Conservation (phyloP, 2,888 invertebrate genomes). For the Cataglyphis altisquamis region DNA sequence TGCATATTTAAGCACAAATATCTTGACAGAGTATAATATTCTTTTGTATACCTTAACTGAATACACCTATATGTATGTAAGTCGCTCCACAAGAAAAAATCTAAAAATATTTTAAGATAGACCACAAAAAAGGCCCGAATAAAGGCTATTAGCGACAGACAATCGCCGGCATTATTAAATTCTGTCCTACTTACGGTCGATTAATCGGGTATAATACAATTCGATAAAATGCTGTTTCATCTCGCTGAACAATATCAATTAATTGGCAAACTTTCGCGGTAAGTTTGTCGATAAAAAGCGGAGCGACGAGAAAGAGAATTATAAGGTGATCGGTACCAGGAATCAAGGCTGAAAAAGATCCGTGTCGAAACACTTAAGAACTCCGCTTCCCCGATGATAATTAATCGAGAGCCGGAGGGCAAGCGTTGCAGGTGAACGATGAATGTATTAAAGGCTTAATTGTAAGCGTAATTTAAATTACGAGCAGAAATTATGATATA, state of each 20-base stretch:
- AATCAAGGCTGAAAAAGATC: slow-evolving; percentile 9
- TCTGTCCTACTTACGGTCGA: slow-evolving; percentile 39
- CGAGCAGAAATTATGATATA: slow-evolving; percentile 22
- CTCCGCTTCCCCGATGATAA: slow-evolving; percentile 20
- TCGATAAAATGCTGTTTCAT: slow-evolving; percentile 41
- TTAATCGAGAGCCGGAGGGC: slow-evolving; percentile 18
- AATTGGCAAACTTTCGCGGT: slow-evolving; percentile 52
- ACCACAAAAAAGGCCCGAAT: slow-evolving; percentile 21
- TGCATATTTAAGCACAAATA: neutral
- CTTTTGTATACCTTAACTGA: neutral
- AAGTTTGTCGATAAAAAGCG: slow-evolving; percentile 46
- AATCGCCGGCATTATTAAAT: slow-evolving; percentile 40
- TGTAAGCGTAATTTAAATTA: slow-evolving; percentile 41
- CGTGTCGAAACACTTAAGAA: slow-evolving; percentile 39
- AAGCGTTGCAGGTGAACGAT: slow-evolving; percentile 30
- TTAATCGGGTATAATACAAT: slow-evolving; percentile 44
- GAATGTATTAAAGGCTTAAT: slow-evolving; percentile 42
- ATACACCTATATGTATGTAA: neutral
- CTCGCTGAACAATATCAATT: slow-evolving; percentile 42
- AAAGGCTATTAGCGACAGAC: slow-evolving; percentile 42
- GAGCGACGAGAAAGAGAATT: slow-evolving; percentile 31
- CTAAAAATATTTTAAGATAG: slow-evolving; percentile 25
- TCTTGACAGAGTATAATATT: too few species aligned
- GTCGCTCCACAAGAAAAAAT: neutral
- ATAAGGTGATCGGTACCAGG: neutral